phyloP scores from a whole-genome alignment of 2,888 invertebrate genomes.

The Sicus ferrugineus region DNA sequence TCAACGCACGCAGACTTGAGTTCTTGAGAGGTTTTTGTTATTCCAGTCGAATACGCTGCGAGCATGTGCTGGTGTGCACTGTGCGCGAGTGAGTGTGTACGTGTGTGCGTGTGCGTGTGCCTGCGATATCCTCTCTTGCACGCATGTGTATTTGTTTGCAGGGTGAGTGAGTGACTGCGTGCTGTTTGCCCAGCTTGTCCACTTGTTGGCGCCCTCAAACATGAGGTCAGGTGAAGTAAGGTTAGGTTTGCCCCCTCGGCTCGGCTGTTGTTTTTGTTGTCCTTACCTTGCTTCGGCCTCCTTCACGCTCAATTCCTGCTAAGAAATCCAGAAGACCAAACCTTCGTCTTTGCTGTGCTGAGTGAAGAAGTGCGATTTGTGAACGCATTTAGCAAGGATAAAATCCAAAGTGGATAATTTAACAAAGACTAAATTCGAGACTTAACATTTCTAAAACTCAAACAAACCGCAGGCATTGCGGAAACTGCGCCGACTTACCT shows the following conservation, averaged over 20 bases:
- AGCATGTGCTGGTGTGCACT: background rate
- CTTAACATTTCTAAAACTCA: too few relatives aligned
- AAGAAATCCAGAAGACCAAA: too few relatives aligned
- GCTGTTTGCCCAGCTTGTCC: background rate
- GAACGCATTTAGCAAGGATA: too few relatives aligned
- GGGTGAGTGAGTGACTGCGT: background rate
- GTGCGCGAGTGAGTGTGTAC: background rate
- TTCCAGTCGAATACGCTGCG: constrained; percentile 6
- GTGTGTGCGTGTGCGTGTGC: background rate
- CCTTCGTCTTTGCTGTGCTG: too few relatives aligned
- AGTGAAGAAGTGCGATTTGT: too few relatives aligned
- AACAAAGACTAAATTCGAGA: too few relatives aligned
- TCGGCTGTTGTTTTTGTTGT: background rate
- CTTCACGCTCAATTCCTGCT: background rate
- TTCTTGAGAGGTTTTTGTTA: constrained; percentile 27
- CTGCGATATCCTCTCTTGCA: background rate
- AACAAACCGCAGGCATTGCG: too few relatives aligned
- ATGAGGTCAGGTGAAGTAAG: constrained; percentile 6
- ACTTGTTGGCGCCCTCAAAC: constrained; percentile 16
- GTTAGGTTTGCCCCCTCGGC: background rate
- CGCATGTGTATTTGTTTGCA: background rate
- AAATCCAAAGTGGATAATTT: too few relatives aligned
- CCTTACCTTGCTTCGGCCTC: background rate
- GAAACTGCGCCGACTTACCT: too few relatives aligned
- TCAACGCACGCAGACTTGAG: constrained; percentile 3